phyloP scores from a whole-genome alignment of 2,113 vertebrate genomes.

The Xiphophorus hellerii region DNA sequence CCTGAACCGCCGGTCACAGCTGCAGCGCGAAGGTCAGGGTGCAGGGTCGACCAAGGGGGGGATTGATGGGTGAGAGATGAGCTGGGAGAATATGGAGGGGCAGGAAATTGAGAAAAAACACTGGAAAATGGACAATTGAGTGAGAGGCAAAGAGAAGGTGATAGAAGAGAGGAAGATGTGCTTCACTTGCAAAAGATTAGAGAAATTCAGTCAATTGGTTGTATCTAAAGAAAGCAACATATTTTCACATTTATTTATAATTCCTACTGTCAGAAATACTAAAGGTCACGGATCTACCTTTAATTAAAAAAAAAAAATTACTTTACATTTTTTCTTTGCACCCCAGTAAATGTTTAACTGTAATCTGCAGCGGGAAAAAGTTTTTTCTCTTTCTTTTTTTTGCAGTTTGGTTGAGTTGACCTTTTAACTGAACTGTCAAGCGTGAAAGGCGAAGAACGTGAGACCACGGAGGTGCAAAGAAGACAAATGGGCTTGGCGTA shows the following conservation, averaged over 20 bases:
- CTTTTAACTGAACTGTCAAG: constrained; percentile 4
- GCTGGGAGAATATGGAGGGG: constrained; percentile 32
- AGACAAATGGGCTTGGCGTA: constrained; percentile 50
- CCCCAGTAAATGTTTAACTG: neutral
- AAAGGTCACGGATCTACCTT: neutral
- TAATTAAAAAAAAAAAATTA: neutral
- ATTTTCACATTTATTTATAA: neutral
- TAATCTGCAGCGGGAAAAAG: neutral
- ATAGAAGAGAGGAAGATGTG: neutral
- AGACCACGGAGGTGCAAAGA: constrained; percentile 28
- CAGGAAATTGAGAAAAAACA: constrained; percentile 26
- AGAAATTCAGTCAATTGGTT: neutral
- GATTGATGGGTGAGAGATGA: constrained; percentile 57
- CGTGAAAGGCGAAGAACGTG: neutral
- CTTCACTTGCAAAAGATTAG: neutral
- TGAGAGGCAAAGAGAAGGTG: constrained; percentile 17
- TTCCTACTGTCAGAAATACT: neutral
- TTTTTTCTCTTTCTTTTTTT: neutral
- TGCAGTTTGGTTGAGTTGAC: constrained; percentile 5
- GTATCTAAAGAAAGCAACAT: neutral
- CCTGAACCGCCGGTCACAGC: constrained; percentile 75
- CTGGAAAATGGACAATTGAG: constrained; percentile 9
- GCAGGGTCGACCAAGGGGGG: constrained; percentile 34
- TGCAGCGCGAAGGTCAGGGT: constrained; percentile 63
- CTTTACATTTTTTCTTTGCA: neutral